These are phyloP conservation scores for Odontophorus gujanensis DNA, from an alignment of 2,113 vertebrate genomes.

Conservation along the genomic window DNA sequence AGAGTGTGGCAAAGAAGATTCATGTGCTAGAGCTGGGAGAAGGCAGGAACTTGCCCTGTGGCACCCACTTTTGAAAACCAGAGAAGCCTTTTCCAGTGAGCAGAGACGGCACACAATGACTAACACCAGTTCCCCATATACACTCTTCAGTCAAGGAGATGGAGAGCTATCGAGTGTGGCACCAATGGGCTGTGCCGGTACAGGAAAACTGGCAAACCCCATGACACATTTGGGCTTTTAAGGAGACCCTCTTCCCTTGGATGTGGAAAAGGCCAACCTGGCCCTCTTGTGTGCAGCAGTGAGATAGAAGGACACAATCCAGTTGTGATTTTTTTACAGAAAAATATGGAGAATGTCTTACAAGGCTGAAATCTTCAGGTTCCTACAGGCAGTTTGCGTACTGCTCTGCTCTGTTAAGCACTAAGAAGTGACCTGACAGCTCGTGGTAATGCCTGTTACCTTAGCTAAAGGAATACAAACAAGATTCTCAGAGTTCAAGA, in stretches of 20 bases:
- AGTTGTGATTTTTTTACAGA: background rate
- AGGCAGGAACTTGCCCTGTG: background rate
- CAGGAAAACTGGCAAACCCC: rapidly evolving
- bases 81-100: rapidly evolving
- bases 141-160: background rate
- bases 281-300: rapidly evolving
- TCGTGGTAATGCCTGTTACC: background rate
- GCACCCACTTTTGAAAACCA: background rate
- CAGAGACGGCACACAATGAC: rapidly evolving
- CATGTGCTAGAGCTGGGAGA: background rate
- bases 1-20: background rate
- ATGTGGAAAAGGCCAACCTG: background rate
- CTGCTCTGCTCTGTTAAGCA: background rate
- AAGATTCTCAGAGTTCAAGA: background rate
- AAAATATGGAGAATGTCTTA: background rate
- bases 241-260: background rate
- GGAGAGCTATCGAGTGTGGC: background rate
- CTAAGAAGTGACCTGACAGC: background rate
- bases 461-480: background rate
- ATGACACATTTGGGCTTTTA: rapidly evolving
- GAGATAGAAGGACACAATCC: background rate
- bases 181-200: background rate
- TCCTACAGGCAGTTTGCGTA: background rate
- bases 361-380: background rate
- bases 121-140: background rate